A percentile compares a stretch with the other conserved stretches of the same genome.
Evolutionary conservation across 2,113 vertebrate genomes (phyloP).

Genomic region (Atrichornis clamosus): DNA sequence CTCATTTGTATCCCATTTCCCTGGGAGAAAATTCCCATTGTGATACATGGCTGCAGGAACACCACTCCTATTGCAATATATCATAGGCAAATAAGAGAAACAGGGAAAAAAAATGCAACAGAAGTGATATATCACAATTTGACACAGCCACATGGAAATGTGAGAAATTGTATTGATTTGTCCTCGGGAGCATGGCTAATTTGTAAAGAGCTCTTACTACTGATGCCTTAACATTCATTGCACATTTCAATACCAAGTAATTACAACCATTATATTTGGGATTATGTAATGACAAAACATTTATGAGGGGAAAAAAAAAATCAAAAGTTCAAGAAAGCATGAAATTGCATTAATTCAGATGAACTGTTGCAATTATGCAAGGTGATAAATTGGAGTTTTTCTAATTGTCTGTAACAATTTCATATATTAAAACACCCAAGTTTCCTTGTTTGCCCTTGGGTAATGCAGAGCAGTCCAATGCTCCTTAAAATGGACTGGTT

Average conservation of each 20-base stretch:
- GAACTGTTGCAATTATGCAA: conserved; percentile 41
- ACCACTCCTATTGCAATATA: not conserved
- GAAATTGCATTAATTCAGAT: conserved; percentile 59
- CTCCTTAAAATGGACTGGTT: not conserved
- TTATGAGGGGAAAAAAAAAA: not conserved
- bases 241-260: conserved; percentile 34
- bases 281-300: conserved; percentile 48
- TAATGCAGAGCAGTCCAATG: not conserved
- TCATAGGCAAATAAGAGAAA: not conserved
- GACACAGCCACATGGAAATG: not conserved
- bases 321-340: conserved; percentile 55
- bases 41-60: not conserved
- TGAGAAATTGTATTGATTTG: not conserved
- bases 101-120: not conserved
- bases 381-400: conserved; percentile 36
- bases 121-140: not conserved
- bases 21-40: not conserved
- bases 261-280: conserved; percentile 17
- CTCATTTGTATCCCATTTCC: not conserved
- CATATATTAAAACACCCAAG: not conserved
- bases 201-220: not conserved
- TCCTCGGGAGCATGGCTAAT: not conserved
- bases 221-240: not conserved
- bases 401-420: conserved; percentile 30
- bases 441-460: not conserved